phyloP scores from a whole-genome alignment of 2,113 vertebrate genomes.

The Podilymbus podiceps region DNA sequence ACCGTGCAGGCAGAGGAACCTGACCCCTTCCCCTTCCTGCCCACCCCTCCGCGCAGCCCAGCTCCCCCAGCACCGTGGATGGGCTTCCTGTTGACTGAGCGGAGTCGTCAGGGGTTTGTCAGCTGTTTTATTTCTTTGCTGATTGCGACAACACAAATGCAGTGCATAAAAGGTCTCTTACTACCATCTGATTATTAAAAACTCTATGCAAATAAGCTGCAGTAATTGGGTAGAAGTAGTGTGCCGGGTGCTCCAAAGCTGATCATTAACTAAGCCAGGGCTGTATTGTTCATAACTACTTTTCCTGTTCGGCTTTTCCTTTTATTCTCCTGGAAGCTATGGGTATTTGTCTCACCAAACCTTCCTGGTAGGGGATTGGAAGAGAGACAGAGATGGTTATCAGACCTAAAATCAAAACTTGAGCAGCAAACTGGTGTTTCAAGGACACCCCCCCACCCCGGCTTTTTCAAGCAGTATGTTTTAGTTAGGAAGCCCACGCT shows the following conservation, averaged over 20 bases:
- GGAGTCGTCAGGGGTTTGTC: not conserved
- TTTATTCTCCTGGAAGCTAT: conserved; percentile 36
- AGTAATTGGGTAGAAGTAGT: not conserved
- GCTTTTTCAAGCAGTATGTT: not conserved
- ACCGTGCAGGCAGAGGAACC: not conserved
- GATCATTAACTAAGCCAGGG: conserved; percentile 47
- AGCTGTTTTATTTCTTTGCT: not conserved
- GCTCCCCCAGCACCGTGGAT: not conserved
- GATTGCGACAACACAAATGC: not conserved
- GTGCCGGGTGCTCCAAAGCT: not conserved
- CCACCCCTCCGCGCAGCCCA: not conserved
- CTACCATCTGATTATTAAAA: not conserved
- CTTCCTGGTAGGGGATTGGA: conserved; percentile 48
- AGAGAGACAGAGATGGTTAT: conserved; percentile 34
- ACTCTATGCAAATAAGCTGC: not conserved
- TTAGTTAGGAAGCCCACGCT: not conserved
- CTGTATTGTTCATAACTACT: conserved; percentile 26
- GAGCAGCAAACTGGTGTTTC: not conserved
- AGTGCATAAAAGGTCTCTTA: not conserved
- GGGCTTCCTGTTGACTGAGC: conserved; percentile 32
- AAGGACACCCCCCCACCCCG: not conserved
- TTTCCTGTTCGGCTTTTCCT: conserved; percentile 61
- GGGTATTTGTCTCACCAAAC: conserved; percentile 13
- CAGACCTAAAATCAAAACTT: not conserved
- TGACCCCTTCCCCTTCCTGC: conserved; percentile 52